phyloP scores from a whole-genome alignment of 2,113 vertebrate genomes.

The Piliocolobus tephrosceles region DNA sequence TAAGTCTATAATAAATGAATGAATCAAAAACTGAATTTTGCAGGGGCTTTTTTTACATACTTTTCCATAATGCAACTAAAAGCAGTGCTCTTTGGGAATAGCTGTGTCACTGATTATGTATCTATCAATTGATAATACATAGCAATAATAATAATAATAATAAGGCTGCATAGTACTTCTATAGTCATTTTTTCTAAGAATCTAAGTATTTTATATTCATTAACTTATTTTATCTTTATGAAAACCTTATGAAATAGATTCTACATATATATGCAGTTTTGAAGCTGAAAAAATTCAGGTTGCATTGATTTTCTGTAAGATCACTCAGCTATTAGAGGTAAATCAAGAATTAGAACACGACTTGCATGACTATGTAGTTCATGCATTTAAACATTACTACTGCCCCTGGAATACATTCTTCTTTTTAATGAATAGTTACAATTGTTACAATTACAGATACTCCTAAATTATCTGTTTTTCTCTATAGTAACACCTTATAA shows the following conservation, averaged over 20 bases:
- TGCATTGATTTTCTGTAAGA: background rate
- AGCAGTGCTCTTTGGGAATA: background rate
- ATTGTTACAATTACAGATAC: background rate
- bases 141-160: background rate
- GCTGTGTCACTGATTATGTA: background rate
- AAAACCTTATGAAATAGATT: background rate
- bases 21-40: background rate
- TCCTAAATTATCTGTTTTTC: background rate
- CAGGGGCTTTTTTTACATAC: background rate
- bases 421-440: background rate
- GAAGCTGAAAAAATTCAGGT: background rate
- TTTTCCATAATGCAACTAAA: background rate
- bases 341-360: background rate
- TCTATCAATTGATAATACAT: background rate
- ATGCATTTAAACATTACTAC: background rate
- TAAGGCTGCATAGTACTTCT: too few relatives aligned
- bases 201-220: background rate
- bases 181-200: background rate
- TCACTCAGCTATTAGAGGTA: background rate
- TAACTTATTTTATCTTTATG: background rate
- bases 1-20: background rate
- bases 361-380: background rate
- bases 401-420: background rate
- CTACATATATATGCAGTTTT: background rate
- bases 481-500: background rate